Conservation (phyloP, 2,888 invertebrate species). For the Drosophila mayaguana region DNA sequence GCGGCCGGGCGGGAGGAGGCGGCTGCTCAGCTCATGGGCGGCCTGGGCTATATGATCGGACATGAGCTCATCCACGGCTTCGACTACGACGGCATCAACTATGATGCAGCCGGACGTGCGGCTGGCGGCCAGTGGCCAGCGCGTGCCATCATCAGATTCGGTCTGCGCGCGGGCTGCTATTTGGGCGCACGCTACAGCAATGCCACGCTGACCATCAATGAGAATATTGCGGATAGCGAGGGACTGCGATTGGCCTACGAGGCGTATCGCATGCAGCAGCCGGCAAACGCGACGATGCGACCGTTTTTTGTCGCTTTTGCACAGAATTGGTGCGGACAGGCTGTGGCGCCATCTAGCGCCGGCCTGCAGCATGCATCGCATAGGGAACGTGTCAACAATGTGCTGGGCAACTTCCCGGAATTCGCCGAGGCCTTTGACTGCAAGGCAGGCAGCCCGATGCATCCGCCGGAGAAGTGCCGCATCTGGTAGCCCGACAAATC, state of each 20-base stretch:
- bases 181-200: constrained; percentile 68
- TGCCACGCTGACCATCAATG: constrained; percentile 76
- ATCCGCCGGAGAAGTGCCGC: constrained; percentile 80
- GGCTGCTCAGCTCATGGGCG: constrained; percentile 62
- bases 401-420: constrained; percentile 77
- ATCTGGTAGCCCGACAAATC: constrained; percentile 71
- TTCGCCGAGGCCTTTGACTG: constrained; percentile 76
- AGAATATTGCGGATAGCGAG: constrained; percentile 83
- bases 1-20: background rate
- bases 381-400: constrained; percentile 81
- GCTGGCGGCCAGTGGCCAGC: constrained; percentile 70
- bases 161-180: constrained; percentile 75
- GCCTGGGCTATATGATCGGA: constrained; percentile 78
- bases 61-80: constrained; percentile 83
- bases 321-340: constrained; percentile 81
- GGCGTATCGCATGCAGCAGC: constrained; percentile 52
- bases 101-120: constrained; percentile 76
- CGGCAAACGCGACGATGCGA: constrained; percentile 6
- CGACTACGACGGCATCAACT: constrained; percentile 83
- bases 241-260: constrained; percentile 79
- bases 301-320: constrained; percentile 81
- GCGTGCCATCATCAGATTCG: constrained; percentile 79
- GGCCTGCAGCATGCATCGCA: constrained; percentile 68
- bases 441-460: constrained; percentile 65
- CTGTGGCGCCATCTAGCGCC: constrained; percentile 2